These are phyloP conservation scores for Melitaea cinxia DNA, from an alignment of 1,140 invertebrate species.

Conservation along the genomic window DNA sequence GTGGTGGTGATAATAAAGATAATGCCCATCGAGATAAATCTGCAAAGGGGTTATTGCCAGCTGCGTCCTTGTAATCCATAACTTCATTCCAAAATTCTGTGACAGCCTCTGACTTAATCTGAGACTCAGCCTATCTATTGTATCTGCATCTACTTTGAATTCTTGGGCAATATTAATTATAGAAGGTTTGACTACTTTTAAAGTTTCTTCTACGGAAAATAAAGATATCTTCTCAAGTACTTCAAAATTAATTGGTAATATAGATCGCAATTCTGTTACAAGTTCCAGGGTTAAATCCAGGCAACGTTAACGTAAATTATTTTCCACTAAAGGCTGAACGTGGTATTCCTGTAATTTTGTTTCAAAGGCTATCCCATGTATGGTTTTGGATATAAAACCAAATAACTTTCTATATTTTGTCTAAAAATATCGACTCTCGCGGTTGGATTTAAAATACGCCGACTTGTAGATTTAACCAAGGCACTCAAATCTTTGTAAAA, in stretches of 20 bases:
- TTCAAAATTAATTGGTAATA: conserved; percentile 38
- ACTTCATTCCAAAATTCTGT: too few relatives aligned
- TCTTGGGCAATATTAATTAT: conserved; percentile 30
- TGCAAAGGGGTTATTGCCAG: too few relatives aligned
- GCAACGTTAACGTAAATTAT: conserved; percentile 33
- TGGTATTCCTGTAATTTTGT: conserved; percentile 38
- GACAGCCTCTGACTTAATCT: too few relatives aligned
- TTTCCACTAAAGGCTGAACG: conserved; percentile 20
- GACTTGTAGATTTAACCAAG: conserved; percentile 32
- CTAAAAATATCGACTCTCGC: conserved; percentile 36
- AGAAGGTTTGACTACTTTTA: conserved; percentile 37
- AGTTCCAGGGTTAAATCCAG: conserved; percentile 39
- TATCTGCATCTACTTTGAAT: conserved; percentile 25
- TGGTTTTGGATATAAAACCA: conserved; percentile 34
- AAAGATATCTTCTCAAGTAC: conserved; percentile 37
- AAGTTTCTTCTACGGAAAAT: conserved; percentile 41
- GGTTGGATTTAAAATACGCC: conserved; percentile 29
- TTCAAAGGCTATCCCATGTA: conserved; percentile 38
- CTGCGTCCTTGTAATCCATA: too few relatives aligned
- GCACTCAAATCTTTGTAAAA: conserved; percentile 36
- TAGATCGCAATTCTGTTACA: conserved; percentile 28
- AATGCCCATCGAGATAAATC: too few relatives aligned
- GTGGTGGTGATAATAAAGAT: too few relatives aligned
- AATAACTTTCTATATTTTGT: conserved; percentile 38
- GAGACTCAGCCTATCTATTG: neutral